Evolutionary conservation across 2,113 vertebrate species (phyloP), one percentile per base, ranked within the genome.

Genomic region (Himantopus leucocephalus): DNA sequence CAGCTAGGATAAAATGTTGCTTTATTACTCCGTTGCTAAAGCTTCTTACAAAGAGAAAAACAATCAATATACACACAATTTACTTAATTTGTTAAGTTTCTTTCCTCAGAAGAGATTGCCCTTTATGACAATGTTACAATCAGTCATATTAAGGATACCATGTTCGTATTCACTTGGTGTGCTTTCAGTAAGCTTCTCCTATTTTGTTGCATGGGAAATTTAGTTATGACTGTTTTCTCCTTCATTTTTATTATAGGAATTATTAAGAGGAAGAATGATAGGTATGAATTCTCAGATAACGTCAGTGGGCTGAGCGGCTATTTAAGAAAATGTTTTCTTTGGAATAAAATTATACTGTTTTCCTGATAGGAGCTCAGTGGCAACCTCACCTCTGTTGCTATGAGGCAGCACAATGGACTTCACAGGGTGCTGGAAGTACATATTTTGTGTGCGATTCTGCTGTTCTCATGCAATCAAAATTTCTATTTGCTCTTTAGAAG

Each of bases 261-360:
- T 96, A 85, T 50, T 95, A 88, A 94, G 85, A 62, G 76, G 62
- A 93, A 95, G 93, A 94, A 32, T 85, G 84, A 50, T 75, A 91
- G 90, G 76, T 95, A 92, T 88, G 60, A 95, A 94, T 84, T 85
- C 43, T 95, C 60, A 88, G 67, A 85, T 92, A 97, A 66, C 23
- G 13, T 94, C 71, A 86, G 92, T 14, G 23, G 84, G 14, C 43
- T 95, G 60, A 68, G 59, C 14, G 45, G 16, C 76, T 97, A 59
- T 93, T 97, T 88, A 92, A 82, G 39, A 92, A 96, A 96, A 95
- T 84, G 35, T 90, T 97, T 98, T 96, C 64, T 94, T 95, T 88
- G 37, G 77, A 96, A 94, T 64, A 80, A 96, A 96, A 87, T 89
- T 81, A 41, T 55, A 88, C 50, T 83, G 26, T 92, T 95, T 84